Base-by-base conservation (phyloP, 2,113 vertebrate species). In the Formicarius rufipectus region DNA sequence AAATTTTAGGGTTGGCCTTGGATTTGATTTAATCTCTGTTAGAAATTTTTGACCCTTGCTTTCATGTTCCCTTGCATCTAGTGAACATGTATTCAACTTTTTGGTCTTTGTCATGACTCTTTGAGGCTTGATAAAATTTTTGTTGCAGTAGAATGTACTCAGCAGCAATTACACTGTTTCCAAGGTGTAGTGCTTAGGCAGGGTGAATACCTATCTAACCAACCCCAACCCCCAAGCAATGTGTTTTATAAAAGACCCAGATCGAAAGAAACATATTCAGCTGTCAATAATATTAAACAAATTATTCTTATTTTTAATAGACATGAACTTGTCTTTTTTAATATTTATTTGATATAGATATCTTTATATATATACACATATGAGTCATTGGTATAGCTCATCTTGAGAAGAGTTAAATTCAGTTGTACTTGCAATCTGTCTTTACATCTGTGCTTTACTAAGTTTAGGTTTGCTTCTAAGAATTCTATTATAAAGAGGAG, bases 21-120 rank as follows among this genome's bases (percentile, higher is more conserved):
- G 33, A 90, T 89, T 66, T 87, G 81, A 64, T 92, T 84, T 80
- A 93, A 81, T 73, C 45, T 79, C 56, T 24, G 3, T 77, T 93
- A 59, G 50, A 87, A 83, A 6, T 71, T 94, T 81, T 79, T 82
- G 81, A 96, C 63, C 18, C 50, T 94, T 84, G 44, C 49, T 95
- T 93, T 91, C 74, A 60, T 93, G 24, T 85, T 58, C 52, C 24
- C 25, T 93, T 39, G 83, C 33, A 86, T 69, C 10, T 31, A 69
- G 49, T n/a, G 42, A 94, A 67, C 85, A 89, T 45, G 93, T 30
- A 17, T 59, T 88, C 39, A 91, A 5, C 23, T 89, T 66, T 94
- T 78, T 47, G 59, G 18, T 76, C n/a, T 63, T 96, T 91, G 87
- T 75, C 25, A 62, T 72, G 89, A 24, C 19, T 62, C 50, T 88